Percentiles rank a stretch among this genome's conserved stretches.
These are phyloP conservation scores for Epinotia bilunana DNA, from an alignment of 2,888 invertebrate genomes.

Conservation along the genomic window DNA sequence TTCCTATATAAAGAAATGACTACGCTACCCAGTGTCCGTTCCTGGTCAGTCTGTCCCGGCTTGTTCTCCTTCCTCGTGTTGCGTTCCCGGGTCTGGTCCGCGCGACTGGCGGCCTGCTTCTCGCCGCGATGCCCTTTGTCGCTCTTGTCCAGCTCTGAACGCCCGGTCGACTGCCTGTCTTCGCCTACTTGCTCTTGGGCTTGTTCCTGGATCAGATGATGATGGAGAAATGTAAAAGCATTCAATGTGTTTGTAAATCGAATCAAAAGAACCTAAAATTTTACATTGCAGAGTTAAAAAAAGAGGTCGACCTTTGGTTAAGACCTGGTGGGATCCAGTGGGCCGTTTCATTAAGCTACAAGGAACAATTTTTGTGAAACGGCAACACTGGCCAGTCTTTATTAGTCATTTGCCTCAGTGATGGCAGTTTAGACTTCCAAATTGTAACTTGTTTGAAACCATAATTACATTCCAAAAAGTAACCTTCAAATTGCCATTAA, in stretches of 20 bases:
- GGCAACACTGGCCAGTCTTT: no score
- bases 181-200: constrained; percentile 86
- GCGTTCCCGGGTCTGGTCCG: constrained; percentile 71
- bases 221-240: neutral
- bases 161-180: constrained; percentile 88
- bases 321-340: no score
- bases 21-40: constrained; percentile 86
- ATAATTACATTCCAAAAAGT: no score
- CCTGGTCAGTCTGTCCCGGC: constrained; percentile 90
- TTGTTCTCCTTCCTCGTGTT: constrained; percentile 85
- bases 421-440: no score
- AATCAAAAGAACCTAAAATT: neutral
- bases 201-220: constrained; percentile 73
- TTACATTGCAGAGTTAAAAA: neutral
- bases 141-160: constrained; percentile 89
- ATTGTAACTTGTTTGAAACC: no score
- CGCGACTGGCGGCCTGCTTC: constrained; percentile 69
- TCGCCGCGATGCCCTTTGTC: constrained; percentile 88
- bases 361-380: no score
- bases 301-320: neutral
- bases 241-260: no score
- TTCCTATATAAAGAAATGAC: neutral
- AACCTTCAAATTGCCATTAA: no score
- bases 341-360: no score
- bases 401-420: no score